Evolutionary conservation across 2,888 invertebrate genomes (phyloP).

Genomic region (Drosophila setosimentum): DNA sequence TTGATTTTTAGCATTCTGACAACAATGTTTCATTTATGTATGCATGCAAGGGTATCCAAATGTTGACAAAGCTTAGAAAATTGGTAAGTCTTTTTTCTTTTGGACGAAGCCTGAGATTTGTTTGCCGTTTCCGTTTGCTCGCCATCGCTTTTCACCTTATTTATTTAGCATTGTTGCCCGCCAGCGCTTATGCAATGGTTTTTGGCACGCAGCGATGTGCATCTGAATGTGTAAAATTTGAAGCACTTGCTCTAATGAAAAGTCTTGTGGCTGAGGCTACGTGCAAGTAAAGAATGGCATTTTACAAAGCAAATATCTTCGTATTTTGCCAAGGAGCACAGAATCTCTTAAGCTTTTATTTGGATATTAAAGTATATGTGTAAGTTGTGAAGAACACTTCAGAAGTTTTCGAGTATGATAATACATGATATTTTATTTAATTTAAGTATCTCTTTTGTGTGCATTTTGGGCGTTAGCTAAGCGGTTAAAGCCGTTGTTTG

Average conservation of each 20-base stretch:
- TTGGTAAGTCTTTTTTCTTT: neutral
- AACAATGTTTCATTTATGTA: neutral
- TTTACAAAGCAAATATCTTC: conserved; percentile 23
- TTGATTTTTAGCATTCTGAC: neutral
- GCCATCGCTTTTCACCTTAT: conserved; percentile 53
- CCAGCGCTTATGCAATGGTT: conserved; percentile 75
- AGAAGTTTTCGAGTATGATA: neutral
- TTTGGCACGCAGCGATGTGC: conserved; percentile 61
- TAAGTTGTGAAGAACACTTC: neutral
- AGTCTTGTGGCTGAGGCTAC: conserved; percentile 57
- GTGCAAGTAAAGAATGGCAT: conserved; percentile 17
- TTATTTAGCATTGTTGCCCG: conserved; percentile 66
- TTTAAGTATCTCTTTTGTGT: conserved; percentile 5
- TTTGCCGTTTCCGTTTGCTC: conserved; percentile 55
- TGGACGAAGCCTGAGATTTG: conserved; percentile 59
- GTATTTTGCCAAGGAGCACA: conserved; percentile 1
- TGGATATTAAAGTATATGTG: neutral
- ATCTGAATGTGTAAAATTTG: conserved; percentile 34
- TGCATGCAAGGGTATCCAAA: conserved; percentile 8
- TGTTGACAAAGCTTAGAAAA: neutral
- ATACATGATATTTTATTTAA: neutral
- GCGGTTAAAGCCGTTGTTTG: conserved; percentile 9
- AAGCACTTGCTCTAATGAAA: conserved; percentile 77
- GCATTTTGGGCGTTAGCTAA: conserved; percentile 2
- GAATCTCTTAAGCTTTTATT: conserved; percentile 1